Conservation (phyloP, 2,888 invertebrate species). For the Teleogryllus oceanicus region DNA sequence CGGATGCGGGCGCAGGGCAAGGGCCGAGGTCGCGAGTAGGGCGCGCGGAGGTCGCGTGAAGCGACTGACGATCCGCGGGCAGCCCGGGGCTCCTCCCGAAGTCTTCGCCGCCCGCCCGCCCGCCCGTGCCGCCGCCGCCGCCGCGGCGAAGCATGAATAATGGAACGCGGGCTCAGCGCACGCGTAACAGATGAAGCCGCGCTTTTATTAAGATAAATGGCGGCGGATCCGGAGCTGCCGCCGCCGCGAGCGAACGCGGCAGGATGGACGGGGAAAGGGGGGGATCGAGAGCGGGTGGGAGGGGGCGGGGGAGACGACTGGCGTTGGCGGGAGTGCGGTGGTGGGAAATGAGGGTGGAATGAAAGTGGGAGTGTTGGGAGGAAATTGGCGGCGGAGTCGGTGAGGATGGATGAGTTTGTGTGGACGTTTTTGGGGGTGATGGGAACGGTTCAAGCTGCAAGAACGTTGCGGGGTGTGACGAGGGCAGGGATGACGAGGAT, state of each 20-base stretch:
- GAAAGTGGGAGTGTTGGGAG: background rate
- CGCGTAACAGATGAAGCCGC: conserved; percentile 18
- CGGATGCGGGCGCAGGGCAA: no score
- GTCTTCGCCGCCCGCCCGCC: background rate
- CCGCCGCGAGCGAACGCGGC: background rate
- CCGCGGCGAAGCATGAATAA: conserved; percentile 18
- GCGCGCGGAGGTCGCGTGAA: no score
- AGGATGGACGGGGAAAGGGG: no score
- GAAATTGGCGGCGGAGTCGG: background rate
- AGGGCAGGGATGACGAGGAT: no score
- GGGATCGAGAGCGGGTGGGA: background rate
- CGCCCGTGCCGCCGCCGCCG: background rate
- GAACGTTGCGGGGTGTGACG: no score
- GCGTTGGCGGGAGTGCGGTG: background rate
- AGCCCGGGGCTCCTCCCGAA: background rate
- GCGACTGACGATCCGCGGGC: background rate
- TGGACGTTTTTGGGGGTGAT: no score
- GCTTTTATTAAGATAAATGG: conserved; percentile 18
- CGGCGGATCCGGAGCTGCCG: background rate
- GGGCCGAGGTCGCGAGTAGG: no score
- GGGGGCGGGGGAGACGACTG: background rate
- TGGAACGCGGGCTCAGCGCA: conserved; percentile 18
- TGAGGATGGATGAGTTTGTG: no score
- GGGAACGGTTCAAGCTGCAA: no score
- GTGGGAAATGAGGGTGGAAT: background rate